A percentile compares a stretch with the other conserved stretches of the same genome.
These are phyloP conservation scores for Apaloderma vittatum DNA, from an alignment of 2,113 vertebrate species.

Conservation along the genomic window DNA sequence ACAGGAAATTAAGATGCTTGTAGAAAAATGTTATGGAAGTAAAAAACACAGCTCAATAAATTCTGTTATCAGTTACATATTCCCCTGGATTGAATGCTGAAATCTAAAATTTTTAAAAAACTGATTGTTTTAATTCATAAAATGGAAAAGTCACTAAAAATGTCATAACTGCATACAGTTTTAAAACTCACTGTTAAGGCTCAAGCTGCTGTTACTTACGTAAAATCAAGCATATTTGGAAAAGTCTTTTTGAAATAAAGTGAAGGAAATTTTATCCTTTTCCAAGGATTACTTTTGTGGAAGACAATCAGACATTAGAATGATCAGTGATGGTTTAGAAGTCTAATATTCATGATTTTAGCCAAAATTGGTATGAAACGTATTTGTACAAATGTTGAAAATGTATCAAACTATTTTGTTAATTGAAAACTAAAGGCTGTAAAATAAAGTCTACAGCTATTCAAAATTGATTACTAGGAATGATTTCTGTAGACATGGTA, in stretches of 20 bases:
- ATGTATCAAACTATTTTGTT: neutral
- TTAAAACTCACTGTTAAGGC: neutral
- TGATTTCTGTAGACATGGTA: neutral
- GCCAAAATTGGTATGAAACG: neutral
- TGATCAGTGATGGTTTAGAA: neutral
- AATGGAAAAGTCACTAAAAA: neutral
- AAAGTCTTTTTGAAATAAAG: neutral
- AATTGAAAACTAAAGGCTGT: neutral
- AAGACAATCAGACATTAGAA: neutral
- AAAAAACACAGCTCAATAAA: neutral
- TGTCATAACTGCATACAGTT: neutral
- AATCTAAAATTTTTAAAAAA: neutral
- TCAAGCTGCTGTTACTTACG: neutral
- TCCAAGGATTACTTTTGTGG: neutral
- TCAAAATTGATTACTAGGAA: neutral
- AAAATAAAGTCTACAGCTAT: neutral
- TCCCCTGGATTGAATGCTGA: neutral
- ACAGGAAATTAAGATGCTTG: slow-evolving; percentile 38
- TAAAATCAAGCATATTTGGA: neutral
- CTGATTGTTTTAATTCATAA: neutral
- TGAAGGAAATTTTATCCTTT: neutral
- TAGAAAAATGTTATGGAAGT: neutral
- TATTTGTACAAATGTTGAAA: neutral
- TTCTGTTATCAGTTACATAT: neutral
- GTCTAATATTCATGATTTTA: neutral